phyloP scores from a whole-genome alignment of 2,797 vertebrate genomes.

The Spondyliosoma cantharus region DNA sequence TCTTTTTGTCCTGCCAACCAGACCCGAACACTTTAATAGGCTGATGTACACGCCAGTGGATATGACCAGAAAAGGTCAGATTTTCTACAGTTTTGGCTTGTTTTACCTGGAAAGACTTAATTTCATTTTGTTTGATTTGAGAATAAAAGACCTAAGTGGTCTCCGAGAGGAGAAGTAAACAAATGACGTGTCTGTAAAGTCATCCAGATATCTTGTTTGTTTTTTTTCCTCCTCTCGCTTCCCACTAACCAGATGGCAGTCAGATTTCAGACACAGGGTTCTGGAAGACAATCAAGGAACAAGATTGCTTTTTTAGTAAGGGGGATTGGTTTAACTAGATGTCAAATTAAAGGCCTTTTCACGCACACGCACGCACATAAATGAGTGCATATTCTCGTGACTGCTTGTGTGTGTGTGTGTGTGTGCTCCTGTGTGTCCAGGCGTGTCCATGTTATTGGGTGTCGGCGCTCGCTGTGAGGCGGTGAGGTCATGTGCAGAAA shows the following conservation, averaged over 20 bases:
- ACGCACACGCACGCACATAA: constrained; percentile 33
- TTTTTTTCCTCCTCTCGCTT: constrained; percentile 55
- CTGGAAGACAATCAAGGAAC: constrained; percentile 82
- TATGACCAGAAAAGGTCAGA: constrained; percentile 21
- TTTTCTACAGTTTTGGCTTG: constrained; percentile 13
- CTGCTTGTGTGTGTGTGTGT: constrained; percentile 25
- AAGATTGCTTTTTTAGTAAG: constrained; percentile 81
- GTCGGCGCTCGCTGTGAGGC: constrained; percentile 46
- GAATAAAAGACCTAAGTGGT: neutral
- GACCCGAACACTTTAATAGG: constrained; percentile 20
- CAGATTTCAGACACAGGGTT: constrained; percentile 79
- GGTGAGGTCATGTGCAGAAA: constrained; percentile 70
- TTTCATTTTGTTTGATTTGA: constrained; percentile 35
- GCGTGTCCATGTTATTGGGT: constrained; percentile 49
- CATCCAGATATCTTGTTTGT: constrained; percentile 64
- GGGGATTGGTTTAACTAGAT: constrained; percentile 78
- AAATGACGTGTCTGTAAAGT: constrained; percentile 68
- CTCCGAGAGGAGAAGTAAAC: constrained; percentile 63
- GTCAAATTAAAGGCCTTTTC: constrained; percentile 74
- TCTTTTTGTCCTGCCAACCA: constrained; percentile 35
- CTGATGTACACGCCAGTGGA: neutral
- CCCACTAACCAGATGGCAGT: constrained; percentile 80
- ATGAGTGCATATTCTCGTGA: constrained; percentile 26
- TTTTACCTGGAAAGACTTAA: constrained; percentile 28
- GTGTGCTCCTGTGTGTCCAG: constrained; percentile 34